Evolutionary conservation across 2,888 invertebrate genomes (phyloP).

Genomic region (Diloba caeruleocephala): DNA sequence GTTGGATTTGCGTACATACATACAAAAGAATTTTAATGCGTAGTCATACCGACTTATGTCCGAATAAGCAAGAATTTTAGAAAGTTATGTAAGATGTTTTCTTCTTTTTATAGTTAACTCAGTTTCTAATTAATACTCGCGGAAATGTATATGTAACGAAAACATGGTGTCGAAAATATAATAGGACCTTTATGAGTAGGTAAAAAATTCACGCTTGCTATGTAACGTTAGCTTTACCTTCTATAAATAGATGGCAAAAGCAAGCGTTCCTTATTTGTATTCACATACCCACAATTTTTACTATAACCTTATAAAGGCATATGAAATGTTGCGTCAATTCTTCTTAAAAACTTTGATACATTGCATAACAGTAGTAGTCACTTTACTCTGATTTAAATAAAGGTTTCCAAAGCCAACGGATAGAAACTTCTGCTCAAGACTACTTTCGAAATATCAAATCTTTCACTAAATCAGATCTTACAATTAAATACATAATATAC

Average conservation of each 20-base stretch:
- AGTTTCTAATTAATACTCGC: slow-evolving; percentile 52
- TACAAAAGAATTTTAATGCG: slow-evolving; percentile 51
- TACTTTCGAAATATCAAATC: not conserved
- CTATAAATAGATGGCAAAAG: too few relatives aligned
- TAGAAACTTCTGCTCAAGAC: too few relatives aligned
- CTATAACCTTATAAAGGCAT: too few relatives aligned
- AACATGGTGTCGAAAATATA: slow-evolving; percentile 22
- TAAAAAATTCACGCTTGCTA: too few relatives aligned
- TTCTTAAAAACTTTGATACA: too few relatives aligned
- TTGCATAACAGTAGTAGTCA: not conserved
- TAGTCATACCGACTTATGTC: slow-evolving; percentile 52
- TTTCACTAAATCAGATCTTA: slow-evolving; percentile 2
- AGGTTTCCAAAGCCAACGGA: too few relatives aligned
- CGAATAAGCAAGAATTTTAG: slow-evolving; percentile 50
- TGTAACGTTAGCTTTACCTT: too few relatives aligned
- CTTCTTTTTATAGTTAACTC: slow-evolving; percentile 42
- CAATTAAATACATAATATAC: slow-evolving; percentile 10
- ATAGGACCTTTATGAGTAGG: too few relatives aligned
- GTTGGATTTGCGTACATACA: slow-evolving; percentile 25
- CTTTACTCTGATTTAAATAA: too few relatives aligned
- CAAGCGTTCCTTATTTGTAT: too few relatives aligned
- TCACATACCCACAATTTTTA: too few relatives aligned
- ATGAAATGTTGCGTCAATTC: too few relatives aligned
- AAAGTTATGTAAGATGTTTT: slow-evolving; percentile 58
- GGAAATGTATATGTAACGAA: slow-evolving; percentile 45